These are phyloP conservation scores for Rhyacophila evoluta DNA, from an alignment of 2,888 invertebrate species.

Conservation along the genomic window DNA sequence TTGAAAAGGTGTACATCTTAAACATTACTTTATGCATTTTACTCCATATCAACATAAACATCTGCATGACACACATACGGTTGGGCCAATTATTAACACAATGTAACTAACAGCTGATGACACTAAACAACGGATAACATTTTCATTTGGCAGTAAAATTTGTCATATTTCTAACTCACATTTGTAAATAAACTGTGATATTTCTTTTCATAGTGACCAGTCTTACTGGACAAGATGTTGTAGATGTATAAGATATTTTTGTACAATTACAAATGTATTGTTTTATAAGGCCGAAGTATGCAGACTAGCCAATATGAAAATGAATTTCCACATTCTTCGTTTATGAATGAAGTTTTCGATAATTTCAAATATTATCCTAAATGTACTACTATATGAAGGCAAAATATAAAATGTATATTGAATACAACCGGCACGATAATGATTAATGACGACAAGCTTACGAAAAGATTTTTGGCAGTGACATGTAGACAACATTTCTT, in stretches of 20 bases:
- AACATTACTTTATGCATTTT: conserved; percentile 34
- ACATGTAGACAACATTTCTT: conserved; percentile 46
- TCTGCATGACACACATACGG: conserved; percentile 44
- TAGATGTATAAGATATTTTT: no score
- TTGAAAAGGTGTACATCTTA: conserved; percentile 49
- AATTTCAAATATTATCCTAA: conserved; percentile 31
- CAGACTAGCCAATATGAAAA: neutral
- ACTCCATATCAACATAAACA: conserved; percentile 41
- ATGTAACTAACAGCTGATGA: neutral
- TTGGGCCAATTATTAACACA: conserved; percentile 8
- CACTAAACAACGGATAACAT: conserved; percentile 27
- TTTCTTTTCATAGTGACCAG: no score
- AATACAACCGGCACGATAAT: conserved; percentile 35
- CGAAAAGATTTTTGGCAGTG: conserved; percentile 53
- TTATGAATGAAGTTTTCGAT: conserved; percentile 30
- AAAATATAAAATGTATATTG: conserved; percentile 25
- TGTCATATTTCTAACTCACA: conserved; percentile 11
- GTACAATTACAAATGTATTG: neutral
- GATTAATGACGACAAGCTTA: conserved; percentile 47
- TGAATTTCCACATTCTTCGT: conserved; percentile 34
- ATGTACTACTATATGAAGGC: conserved; percentile 28
- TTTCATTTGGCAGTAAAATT: conserved; percentile 39
- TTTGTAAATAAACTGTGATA: conserved; percentile 25
- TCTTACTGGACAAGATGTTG: no score
- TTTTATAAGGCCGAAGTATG: neutral